Conservation (phyloP, 1,140 invertebrate species). For the Orchesella cincta region DNA sequence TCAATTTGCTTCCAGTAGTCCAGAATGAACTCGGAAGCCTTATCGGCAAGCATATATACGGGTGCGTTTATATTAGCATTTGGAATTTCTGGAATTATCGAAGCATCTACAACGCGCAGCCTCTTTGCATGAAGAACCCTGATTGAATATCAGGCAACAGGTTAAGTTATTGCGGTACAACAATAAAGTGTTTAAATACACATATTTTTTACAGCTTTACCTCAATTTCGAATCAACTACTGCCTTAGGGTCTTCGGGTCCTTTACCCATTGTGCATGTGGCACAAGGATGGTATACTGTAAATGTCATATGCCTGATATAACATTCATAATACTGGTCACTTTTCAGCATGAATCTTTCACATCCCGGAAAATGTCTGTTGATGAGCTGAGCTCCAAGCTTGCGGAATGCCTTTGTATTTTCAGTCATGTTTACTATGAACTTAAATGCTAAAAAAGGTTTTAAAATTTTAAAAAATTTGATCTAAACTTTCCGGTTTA, state of each 20-base stretch:
- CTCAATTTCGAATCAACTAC: slow-evolving; percentile 62
- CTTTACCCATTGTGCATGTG: slow-evolving; percentile 82
- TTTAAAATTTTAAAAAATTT: too few species aligned
- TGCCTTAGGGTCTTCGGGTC: slow-evolving; percentile 62
- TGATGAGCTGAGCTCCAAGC: slow-evolving; percentile 64
- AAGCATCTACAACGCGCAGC: slow-evolving; percentile 35
- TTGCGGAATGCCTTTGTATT: slow-evolving; percentile 64
- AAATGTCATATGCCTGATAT: slow-evolving; percentile 66
- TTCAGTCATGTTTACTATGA: slow-evolving; percentile 37
- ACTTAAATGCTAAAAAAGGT: slow-evolving; percentile 53
- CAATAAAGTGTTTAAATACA: not conserved
- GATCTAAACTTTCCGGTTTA: too few species aligned
- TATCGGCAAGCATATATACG: not conserved
- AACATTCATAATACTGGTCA: slow-evolving; percentile 74
- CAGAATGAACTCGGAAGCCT: not conserved
- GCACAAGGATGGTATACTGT: slow-evolving; percentile 77
- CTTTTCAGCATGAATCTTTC: slow-evolving; percentile 65
- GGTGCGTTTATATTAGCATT: slow-evolving; percentile 50
- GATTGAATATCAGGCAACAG: not conserved
- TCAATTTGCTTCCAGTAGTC: too few species aligned
- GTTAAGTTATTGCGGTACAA: not conserved
- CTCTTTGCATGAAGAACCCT: slow-evolving; percentile 26
- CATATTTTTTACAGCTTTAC: not conserved
- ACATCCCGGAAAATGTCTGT: slow-evolving; percentile 68
- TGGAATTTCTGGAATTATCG: slow-evolving; percentile 36